These are phyloP conservation scores for honey bee (Apis mellifera) DNA, from an alignment of 1,140 invertebrate genomes.

Conservation along the genomic window DNA sequence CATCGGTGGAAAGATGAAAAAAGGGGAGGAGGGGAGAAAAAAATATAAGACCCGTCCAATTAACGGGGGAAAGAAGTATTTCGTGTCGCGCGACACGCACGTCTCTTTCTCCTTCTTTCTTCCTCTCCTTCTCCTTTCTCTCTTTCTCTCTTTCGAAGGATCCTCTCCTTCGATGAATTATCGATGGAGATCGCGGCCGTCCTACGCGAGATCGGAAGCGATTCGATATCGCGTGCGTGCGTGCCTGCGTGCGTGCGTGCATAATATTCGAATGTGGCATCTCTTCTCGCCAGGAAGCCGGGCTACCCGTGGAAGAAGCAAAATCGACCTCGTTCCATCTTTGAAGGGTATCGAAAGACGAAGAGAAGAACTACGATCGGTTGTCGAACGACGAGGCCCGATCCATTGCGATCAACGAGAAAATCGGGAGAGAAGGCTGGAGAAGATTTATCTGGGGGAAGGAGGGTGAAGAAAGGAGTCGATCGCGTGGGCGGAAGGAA, in stretches of 20 bases:
- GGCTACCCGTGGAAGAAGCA: slow-evolving; percentile 24
- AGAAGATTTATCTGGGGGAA: not conserved
- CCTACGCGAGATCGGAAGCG: slow-evolving; percentile 30
- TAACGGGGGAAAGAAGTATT: not conserved
- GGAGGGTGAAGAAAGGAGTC: not conserved
- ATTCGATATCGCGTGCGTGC: slow-evolving; percentile 57
- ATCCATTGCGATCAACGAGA: not conserved
- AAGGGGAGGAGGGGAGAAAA: not conserved
- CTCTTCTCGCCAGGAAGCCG: slow-evolving; percentile 45
- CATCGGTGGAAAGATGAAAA: not conserved
- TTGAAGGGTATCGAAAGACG: too few relatives aligned
- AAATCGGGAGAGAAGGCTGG: too few relatives aligned
- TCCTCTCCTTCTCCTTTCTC: not conserved
- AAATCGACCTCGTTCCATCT: slow-evolving; percentile 22
- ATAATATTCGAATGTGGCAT: slow-evolving; percentile 60
- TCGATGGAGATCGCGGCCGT: slow-evolving; percentile 21
- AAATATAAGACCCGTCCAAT: not conserved
- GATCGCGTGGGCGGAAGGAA: not conserved
- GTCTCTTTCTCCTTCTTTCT: not conserved
- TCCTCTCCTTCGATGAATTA: slow-evolving; percentile 42
- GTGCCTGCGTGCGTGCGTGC: slow-evolving; percentile 52
- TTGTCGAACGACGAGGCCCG: not conserved
- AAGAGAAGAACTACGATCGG: too few relatives aligned
- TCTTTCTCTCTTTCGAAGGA: not conserved
- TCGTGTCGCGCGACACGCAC: slow-evolving; percentile 4